Percentiles rank a stretch among this genome's conserved stretches.
phyloP scores from a whole-genome alignment of 2,797 vertebrate genomes.

The Pachyuromys duprasi region DNA sequence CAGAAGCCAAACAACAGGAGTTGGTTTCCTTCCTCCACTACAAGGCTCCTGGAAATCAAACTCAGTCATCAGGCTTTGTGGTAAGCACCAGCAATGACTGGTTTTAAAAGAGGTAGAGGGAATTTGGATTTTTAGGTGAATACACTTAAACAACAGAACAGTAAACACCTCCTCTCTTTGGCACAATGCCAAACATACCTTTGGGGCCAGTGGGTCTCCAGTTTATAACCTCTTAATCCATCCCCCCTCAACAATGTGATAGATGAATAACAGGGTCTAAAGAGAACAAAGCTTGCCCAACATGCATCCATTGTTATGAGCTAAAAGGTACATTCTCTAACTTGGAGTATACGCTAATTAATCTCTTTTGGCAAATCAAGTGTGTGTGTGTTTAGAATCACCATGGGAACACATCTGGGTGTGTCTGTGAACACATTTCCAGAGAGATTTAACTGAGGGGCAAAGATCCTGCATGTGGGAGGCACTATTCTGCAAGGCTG shows the following conservation, averaged over 20 bases:
- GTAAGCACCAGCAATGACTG: no score
- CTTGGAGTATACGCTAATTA: background rate
- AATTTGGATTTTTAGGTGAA: background rate
- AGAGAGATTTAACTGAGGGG: background rate
- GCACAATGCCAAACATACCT: background rate
- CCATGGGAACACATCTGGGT: background rate
- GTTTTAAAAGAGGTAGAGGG: background rate
- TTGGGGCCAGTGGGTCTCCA: background rate
- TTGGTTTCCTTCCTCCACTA: background rate
- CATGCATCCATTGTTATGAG: no score
- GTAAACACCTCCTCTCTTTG: background rate
- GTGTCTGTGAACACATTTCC: background rate
- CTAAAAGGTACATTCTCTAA: background rate
- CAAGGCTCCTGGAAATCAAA: background rate
- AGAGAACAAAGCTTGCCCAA: background rate
- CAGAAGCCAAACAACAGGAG: background rate
- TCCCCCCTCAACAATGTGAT: background rate
- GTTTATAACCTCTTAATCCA: background rate
- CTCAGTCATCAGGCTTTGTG: background rate
- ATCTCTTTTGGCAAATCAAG: background rate
- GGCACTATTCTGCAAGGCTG: background rate
- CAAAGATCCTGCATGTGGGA: background rate
- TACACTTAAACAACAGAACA: background rate
- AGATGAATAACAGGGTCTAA: background rate
- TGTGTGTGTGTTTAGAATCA: background rate